These are phyloP conservation scores for Drosophila prosaltans DNA, from an alignment of 1,140 invertebrate genomes.

Conservation along the genomic window DNA sequence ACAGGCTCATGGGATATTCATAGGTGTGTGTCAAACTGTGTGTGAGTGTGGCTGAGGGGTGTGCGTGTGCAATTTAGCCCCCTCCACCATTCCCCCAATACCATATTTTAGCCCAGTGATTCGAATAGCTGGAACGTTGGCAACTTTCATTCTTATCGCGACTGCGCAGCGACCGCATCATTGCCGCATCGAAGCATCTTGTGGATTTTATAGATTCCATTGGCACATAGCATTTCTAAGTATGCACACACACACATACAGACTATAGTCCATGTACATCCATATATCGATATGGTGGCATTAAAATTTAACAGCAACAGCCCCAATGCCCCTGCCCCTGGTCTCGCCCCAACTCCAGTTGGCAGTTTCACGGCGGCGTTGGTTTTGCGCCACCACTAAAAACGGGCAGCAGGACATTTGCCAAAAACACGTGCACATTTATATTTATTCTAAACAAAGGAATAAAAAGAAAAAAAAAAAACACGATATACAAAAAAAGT, in stretches of 20 bases:
- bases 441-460: constrained; percentile 79
- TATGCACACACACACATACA: neutral
- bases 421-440: constrained; percentile 73
- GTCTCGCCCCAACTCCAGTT: neutral
- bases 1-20: constrained; percentile 67
- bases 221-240: constrained; percentile 13
- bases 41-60: constrained; percentile 5
- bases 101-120: neutral
- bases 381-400: constrained; percentile 48
- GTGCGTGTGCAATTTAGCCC: constrained; percentile 14
- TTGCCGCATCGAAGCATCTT: constrained; percentile 25
- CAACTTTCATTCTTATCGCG: constrained; percentile 27
- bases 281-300: constrained; percentile 73
- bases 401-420: constrained; percentile 38
- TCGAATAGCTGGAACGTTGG: neutral
- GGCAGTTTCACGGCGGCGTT: neutral
- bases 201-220: constrained; percentile 61
- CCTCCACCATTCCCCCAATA: neutral
- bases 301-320: constrained; percentile 78
- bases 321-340: neutral
- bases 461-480: constrained; percentile 11
- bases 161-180: constrained; percentile 34
- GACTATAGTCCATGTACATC: constrained; percentile 62
- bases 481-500: constrained; percentile 62
- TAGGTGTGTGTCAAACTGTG: constrained; percentile 25